phyloP scores from a whole-genome alignment of 2,113 vertebrate species.

The Urocolius indicus region DNA sequence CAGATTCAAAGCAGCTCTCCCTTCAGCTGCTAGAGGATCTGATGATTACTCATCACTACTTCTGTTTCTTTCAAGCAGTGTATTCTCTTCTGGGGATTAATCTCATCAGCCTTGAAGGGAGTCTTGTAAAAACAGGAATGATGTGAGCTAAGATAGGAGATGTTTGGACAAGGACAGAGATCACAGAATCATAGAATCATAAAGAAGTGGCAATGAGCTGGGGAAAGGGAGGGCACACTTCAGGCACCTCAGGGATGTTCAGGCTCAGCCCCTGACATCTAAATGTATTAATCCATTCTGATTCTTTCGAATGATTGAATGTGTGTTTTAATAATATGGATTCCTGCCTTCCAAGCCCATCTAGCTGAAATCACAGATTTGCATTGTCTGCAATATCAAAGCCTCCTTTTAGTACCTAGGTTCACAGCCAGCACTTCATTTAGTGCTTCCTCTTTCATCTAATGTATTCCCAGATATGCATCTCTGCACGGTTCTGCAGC shows the following conservation, averaged over 20 bases:
- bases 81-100: background rate
- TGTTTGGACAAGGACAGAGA: background rate
- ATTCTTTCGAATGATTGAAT: background rate
- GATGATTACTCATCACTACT: background rate
- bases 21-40: background rate
- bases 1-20: background rate
- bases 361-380: background rate
- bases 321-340: background rate
- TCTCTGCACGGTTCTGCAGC: background rate
- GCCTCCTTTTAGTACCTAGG: conserved; percentile 5
- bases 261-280: background rate
- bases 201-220: background rate
- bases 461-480: conserved; percentile 27
- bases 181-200: too few relatives aligned
- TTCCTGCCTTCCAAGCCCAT: background rate
- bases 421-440: background rate
- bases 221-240: background rate
- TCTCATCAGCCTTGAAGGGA: background rate
- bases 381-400: conserved; percentile 22
- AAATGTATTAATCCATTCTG: background rate
- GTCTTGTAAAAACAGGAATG: background rate
- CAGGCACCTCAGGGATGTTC: background rate
- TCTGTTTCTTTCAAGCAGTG: background rate
- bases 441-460: conserved; percentile 19
- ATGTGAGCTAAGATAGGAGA: rapidly evolving